Percentiles rank a stretch among this genome's conserved stretches.
phyloP scores from a whole-genome alignment of 2,113 vertebrate species.

The Ictalurus furcatus region DNA sequence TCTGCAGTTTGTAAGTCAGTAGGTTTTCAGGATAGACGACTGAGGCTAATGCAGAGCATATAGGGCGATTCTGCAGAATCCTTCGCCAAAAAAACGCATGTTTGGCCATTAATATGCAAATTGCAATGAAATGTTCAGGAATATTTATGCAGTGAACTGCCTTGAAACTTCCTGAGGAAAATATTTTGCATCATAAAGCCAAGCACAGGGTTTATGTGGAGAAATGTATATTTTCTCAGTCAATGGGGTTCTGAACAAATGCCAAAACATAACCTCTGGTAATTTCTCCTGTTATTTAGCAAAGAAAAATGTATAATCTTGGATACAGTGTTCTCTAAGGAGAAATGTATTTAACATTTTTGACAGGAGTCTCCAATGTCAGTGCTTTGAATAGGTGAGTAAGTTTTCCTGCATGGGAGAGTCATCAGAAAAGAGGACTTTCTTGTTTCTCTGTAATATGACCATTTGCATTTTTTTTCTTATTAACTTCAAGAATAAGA shows the following conservation, averaged over 20 bases:
- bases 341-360: background rate
- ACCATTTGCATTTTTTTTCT: background rate
- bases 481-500: background rate
- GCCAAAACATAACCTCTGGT: background rate
- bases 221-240: slow-evolving; percentile 24
- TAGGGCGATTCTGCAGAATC: background rate
- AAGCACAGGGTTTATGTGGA: slow-evolving; percentile 8
- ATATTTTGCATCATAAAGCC: slow-evolving; percentile 44
- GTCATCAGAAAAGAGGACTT: background rate
- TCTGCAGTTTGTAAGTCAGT: background rate
- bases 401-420: background rate
- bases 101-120: slow-evolving; percentile 45
- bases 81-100: background rate
- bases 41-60: background rate
- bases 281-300: slow-evolving; percentile 13
- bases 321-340: background rate
- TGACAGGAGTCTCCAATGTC: background rate
- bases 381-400: background rate
- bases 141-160: slow-evolving; percentile 36
- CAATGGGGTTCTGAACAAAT: slow-evolving; percentile 6
- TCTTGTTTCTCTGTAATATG: background rate
- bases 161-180: slow-evolving; percentile 20
- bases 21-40: background rate
- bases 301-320: background rate
- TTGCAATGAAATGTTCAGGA: slow-evolving; percentile 23